Evolutionary conservation across 2,888 invertebrate genomes (phyloP), one percentile per base, ranked within the genome.

Genomic region (Chloroclystis v-ata): DNA sequence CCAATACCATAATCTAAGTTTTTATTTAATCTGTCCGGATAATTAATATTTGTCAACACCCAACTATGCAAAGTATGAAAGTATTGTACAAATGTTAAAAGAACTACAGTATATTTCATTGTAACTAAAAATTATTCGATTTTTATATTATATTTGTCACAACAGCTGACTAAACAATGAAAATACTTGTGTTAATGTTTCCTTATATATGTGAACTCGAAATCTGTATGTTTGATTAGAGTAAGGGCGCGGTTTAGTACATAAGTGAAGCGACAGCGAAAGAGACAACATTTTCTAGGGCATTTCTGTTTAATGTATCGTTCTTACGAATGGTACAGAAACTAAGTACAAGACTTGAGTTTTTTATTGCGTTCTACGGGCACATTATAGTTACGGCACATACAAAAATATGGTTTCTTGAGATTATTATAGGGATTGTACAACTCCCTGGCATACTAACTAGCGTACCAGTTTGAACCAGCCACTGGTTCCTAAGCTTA

Each of bases 151-250:
- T 33, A 24, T 35, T 24, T 9, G 28, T 26, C 11, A 20, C 40
- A 13, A 39, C 52, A 42, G 53, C 29, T 52, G 14, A 43, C 42
- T 38, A 30, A 47, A 51, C 48, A 50, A 50, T 46, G 43, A 47
- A 20, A 42, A 13, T 35, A 20, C 25, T 32, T 52, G 30, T 41
- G 43, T 37, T 37, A 32, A 37, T 16, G 50, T 40, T 51, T 54
- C 52, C 48, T 56, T 61, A 54, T 61, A 60, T 61, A 61, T 55
- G 47, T 51, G 46, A 47, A 48, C 45, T 54, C 47, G 46, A 52
- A 49, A 54, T 54, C 42, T 46, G 46, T 47, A 49, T 53, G 56
- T 54, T 60, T 59, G 54, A 55, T 51, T 52, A 53, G 47, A 43
- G 33, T 37, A 30, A 44, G 11, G 59, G 10, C 12, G 26, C 8